Percentiles rank a stretch among this genome's conserved stretches.
Conservation (phyloP, 1,140 invertebrate genomes). For the Chrysopa pallens region DNA sequence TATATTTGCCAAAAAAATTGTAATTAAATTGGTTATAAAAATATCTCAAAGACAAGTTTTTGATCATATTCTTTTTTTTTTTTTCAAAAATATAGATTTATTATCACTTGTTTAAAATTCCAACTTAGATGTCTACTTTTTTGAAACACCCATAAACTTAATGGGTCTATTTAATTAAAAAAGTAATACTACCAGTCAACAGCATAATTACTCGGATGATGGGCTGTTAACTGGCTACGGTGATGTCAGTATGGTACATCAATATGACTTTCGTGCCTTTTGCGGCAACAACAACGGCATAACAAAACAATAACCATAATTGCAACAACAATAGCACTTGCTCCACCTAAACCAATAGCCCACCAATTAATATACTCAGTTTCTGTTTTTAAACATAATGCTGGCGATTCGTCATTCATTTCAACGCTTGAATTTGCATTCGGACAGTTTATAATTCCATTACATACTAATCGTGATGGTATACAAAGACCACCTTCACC, state of each 20-base stretch:
- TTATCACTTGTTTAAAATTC: too few relatives aligned
- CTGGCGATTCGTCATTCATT: constrained; percentile 10
- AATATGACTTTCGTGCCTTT: background rate
- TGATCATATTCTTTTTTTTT: too few relatives aligned
- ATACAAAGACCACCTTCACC: constrained; percentile 66
- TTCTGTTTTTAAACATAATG: background rate
- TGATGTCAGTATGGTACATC: background rate
- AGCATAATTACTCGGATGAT: too few relatives aligned
- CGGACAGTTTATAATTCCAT: constrained; percentile 74
- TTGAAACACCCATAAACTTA: too few relatives aligned
- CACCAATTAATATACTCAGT: constrained; percentile 19
- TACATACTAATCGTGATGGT: constrained; percentile 60
- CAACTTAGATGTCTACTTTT: too few relatives aligned
- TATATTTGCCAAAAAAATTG: too few relatives aligned
- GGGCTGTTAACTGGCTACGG: too few relatives aligned
- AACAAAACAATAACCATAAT: background rate
- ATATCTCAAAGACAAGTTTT: too few relatives aligned
- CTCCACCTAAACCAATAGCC: constrained; percentile 25
- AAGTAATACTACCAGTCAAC: too few relatives aligned
- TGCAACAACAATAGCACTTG: constrained; percentile 25
- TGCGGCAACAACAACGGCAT: background rate
- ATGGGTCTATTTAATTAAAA: too few relatives aligned
- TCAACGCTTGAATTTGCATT: constrained; percentile 25
- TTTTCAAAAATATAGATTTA: too few relatives aligned
- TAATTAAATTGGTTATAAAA: too few relatives aligned